Evolutionary conservation across 2,888 invertebrate genomes (phyloP), one percentile per base, ranked within the genome.

Genomic region (Oscheius sp.): DNA sequence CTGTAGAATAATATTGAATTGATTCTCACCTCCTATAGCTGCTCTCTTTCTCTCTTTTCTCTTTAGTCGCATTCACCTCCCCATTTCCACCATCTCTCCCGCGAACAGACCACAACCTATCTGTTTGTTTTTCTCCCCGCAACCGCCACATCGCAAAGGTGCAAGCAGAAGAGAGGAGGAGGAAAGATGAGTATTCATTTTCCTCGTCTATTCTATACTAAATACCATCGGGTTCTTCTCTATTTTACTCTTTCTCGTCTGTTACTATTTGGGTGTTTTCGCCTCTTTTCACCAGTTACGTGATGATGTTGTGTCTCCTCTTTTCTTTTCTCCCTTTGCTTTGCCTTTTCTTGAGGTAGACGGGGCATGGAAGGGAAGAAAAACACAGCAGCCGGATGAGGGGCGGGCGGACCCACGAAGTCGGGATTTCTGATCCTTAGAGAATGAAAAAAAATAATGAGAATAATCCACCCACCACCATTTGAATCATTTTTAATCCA

Each of bases 101-200:
- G 58, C 29, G 25, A 23, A 29, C 58, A 29, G 58, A 25, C 27
- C 49, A 16, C 58, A 58, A 58, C 58, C 58, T 58, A 58, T 58
- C 58, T 58, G 58, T 58, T 58, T 58, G 58, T 58, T 58, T 58
- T 58, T 58, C 58, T 23, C 58, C 18, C 49, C 58, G 58, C 58
- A 58, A 58, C 58, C 58, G 29, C 58, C 29, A 29, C 58, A 21
- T 13, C 21, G 6, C 58, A 7, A 27, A 27, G 27, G 58, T 58
- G 35, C 35, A 35, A 35, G 35, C 35, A 35, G 35, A 35, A 35
- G 35, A 35, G 35, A 35, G 35, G 21, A 49, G 9, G 35, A 35
- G 35, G 21, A 49, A 21, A 49, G 49, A 18, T 18, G n/a, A 49
- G 49, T 49, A 21, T 49, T 49, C 49, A 49, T 49, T 49, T 49